These are phyloP conservation scores for Echinometra lucunter DNA, from an alignment of 53 echinoderm and acorn worm genomes.

Conservation along the genomic window DNA sequence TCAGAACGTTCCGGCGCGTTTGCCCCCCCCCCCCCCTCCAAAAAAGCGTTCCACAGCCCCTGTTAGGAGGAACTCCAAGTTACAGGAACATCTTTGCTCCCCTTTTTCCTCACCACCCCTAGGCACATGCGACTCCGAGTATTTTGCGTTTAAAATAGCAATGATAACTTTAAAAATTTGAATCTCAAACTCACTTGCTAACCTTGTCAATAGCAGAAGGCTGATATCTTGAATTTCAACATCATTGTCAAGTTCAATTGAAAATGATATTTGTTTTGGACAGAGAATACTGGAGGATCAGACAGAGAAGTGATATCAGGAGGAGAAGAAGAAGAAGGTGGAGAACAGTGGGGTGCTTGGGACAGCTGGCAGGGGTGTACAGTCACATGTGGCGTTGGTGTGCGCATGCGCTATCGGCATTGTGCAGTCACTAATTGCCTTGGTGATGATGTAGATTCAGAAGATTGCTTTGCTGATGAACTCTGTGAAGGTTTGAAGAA, in stretches of 20 bases:
- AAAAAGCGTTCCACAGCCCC: too few relatives aligned
- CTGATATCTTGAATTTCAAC: neutral
- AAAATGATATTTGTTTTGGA: neutral
- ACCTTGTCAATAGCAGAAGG: too few relatives aligned
- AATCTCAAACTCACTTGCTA: too few relatives aligned
- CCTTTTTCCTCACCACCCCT: too few relatives aligned
- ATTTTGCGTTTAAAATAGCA: too few relatives aligned
- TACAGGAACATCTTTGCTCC: too few relatives aligned
- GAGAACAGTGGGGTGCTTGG: slow-evolving; percentile 31
- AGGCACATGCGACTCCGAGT: too few relatives aligned
- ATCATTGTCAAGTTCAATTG: too few relatives aligned
- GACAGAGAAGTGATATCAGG: neutral
- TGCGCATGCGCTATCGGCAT: slow-evolving; percentile 64
- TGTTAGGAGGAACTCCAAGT: too few relatives aligned
- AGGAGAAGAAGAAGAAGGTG: neutral
- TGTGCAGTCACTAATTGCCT: neutral
- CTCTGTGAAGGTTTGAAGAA: slow-evolving; percentile 42
- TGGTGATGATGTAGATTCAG: slow-evolving; percentile 62
- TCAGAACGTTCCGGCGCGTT: too few relatives aligned
- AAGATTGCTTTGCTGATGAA: slow-evolving; percentile 60
- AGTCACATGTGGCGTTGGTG: slow-evolving; percentile 60
- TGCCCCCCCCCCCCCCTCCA: too few relatives aligned
- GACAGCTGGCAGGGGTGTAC: slow-evolving; percentile 53
- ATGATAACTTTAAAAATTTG: too few relatives aligned
- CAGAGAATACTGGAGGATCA: neutral